These are phyloP conservation scores for Entelurus aequoreus DNA, from an alignment of 2,113 vertebrate genomes.

Conservation along the genomic window DNA sequence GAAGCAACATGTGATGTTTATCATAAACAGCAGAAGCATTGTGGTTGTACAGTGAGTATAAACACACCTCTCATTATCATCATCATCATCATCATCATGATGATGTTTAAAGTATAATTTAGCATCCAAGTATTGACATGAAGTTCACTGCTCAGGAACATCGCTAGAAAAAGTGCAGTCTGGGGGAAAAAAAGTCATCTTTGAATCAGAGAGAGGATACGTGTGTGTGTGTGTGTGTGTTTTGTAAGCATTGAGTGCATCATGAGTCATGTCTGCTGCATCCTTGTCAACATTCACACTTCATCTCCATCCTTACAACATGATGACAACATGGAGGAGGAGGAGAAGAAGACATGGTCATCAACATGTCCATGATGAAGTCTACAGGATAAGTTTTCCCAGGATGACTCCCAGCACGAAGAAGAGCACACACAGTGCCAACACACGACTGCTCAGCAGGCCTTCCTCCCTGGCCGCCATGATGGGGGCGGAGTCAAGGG, in stretches of 20 bases:
- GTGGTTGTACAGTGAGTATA: too few relatives aligned
- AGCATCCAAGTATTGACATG: conserved; percentile 2
- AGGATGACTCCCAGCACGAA: conserved; percentile 92
- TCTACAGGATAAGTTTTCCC: conserved; percentile 91
- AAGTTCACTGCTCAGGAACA: background rate
- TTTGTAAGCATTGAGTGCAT: too few relatives aligned
- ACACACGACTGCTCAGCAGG: conserved; percentile 78
- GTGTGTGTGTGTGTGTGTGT: too few relatives aligned
- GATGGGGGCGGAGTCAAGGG: conserved; percentile 49
- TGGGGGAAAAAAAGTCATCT: background rate
- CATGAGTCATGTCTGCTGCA: too few relatives aligned
- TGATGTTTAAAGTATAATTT: background rate
- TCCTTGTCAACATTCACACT: too few relatives aligned
- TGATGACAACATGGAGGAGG: too few relatives aligned
- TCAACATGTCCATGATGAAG: conserved; percentile 1
- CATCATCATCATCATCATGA: too few relatives aligned
- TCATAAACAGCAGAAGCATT: too few relatives aligned
- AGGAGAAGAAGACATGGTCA: too few relatives aligned
- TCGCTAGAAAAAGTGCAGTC: conserved; percentile 3
- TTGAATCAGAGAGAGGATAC: background rate
- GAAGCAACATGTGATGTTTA: too few relatives aligned
- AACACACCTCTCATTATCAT: too few relatives aligned
- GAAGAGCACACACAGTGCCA: conserved; percentile 87
- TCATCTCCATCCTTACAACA: too few relatives aligned
- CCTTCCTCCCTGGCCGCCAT: conserved; percentile 79